A percentile compares a stretch with the other conserved stretches of the same genome.
phyloP scores from a whole-genome alignment of 1,140 invertebrate genomes.

The Tigriopus japonicus region DNA sequence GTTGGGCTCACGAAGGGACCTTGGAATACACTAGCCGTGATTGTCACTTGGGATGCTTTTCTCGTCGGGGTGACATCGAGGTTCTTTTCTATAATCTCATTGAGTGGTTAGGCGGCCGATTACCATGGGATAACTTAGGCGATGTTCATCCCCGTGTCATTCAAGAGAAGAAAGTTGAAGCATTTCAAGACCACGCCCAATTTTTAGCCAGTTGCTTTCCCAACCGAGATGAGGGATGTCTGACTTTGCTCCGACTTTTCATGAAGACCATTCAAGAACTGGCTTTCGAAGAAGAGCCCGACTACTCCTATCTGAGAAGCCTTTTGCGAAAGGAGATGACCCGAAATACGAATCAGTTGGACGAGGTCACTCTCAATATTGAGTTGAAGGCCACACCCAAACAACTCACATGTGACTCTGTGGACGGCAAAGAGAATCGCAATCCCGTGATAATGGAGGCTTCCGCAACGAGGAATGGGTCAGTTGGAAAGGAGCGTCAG shows the following conservation, averaged over 20 bases:
- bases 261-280: not conserved
- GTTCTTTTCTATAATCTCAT: constrained; percentile 84
- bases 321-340: not conserved
- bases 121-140: not conserved
- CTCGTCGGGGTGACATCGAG: constrained; percentile 79
- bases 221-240: not conserved
- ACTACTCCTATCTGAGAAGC: not conserved
- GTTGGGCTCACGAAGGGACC: constrained; percentile 87
- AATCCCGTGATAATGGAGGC: not conserved
- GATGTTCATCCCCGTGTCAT: not conserved
- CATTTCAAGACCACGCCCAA: not conserved
- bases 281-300: not conserved
- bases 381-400: not conserved
- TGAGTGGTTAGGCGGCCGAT: constrained; percentile 67
- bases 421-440: not conserved
- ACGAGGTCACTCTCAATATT: not conserved
- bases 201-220: not conserved
- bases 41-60: constrained; percentile 74
- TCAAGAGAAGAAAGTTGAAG: not conserved
- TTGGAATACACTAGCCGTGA: constrained; percentile 86
- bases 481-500: not conserved
- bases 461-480: not conserved
- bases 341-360: not conserved
- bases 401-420: not conserved
- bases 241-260: not conserved